Evolutionary conservation across 2,113 vertebrate genomes (phyloP).

Genomic region (Crotalus tigris): DNA sequence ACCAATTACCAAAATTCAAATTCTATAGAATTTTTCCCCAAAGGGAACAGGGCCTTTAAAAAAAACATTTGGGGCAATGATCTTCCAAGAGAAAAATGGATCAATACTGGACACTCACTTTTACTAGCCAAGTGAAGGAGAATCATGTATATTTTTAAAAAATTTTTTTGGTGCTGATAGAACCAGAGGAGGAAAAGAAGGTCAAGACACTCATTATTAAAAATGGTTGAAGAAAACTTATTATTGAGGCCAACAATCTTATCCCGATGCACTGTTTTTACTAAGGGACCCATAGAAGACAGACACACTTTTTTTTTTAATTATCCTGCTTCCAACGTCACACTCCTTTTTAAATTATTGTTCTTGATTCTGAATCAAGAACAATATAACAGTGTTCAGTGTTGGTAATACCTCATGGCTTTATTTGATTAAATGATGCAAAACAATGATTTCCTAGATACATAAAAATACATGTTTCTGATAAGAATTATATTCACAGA

Average conservation of each 20-base stretch:
- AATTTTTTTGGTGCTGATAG: constrained; percentile 9
- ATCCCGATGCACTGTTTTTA: background rate
- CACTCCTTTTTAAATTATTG: background rate
- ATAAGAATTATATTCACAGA: constrained; percentile 66
- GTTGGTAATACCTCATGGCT: constrained; percentile 65
- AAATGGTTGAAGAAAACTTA: constrained; percentile 13
- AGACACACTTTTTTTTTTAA: background rate
- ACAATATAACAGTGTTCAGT: background rate
- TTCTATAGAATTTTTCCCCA: constrained; percentile 49
- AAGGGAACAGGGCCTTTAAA: constrained; percentile 41
- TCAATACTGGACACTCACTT: constrained; percentile 57
- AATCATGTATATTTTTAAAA: constrained; percentile 18
- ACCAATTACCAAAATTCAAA: constrained; percentile 12
- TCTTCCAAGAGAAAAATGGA: constrained; percentile 42
- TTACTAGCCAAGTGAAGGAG: constrained; percentile 48
- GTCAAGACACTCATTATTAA: constrained; percentile 35
- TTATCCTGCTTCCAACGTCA: background rate
- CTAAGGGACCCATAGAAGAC: background rate
- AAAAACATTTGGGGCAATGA: constrained; percentile 30
- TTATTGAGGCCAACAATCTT: constrained; percentile 10
- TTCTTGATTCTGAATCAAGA: background rate
- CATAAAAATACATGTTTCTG: constrained; percentile 73
- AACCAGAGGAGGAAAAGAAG: constrained; percentile 21
- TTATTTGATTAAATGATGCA: constrained; percentile 72
- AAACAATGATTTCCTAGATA: constrained; percentile 74